phyloP scores from a whole-genome alignment of 1,140 invertebrate species.

The Bombus huntii region DNA sequence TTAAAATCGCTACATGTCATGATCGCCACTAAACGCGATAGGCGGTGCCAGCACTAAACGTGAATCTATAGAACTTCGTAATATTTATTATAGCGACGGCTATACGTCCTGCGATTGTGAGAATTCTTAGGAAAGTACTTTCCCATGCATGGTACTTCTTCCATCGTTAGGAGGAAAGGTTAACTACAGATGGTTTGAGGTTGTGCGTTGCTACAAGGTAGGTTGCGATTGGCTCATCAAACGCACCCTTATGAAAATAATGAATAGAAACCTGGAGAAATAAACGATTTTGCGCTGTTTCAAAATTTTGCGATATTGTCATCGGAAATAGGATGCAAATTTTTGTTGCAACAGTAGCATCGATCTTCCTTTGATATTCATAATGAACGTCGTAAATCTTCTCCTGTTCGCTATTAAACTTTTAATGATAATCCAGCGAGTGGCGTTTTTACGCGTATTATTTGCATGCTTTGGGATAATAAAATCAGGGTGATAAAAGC shows the following conservation, averaged over 20 bases:
- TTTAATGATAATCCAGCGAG: no score
- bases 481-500: no score
- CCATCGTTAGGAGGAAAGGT: constrained; percentile 63
- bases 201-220: constrained; percentile 17
- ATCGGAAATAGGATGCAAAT: no score
- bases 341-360: no score
- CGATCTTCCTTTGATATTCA: no score
- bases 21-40: not conserved
- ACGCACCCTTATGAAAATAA: constrained; percentile 34
- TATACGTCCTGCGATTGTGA: constrained; percentile 63
- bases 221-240: not conserved
- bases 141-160: constrained; percentile 64
- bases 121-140: constrained; percentile 72
- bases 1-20: not conserved
- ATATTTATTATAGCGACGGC: constrained; percentile 28
- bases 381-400: no score
- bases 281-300: no score
- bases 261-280: not conserved
- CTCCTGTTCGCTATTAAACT: no score
- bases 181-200: constrained; percentile 48
- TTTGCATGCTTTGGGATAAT: no score
- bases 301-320: no score
- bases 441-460: no score
- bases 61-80: constrained; percentile 15
- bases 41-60: not conserved